A percentile compares a stretch with the other conserved stretches of the same genome.
Conservation (phyloP, 2,888 invertebrate species). For the Muscina levida region DNA sequence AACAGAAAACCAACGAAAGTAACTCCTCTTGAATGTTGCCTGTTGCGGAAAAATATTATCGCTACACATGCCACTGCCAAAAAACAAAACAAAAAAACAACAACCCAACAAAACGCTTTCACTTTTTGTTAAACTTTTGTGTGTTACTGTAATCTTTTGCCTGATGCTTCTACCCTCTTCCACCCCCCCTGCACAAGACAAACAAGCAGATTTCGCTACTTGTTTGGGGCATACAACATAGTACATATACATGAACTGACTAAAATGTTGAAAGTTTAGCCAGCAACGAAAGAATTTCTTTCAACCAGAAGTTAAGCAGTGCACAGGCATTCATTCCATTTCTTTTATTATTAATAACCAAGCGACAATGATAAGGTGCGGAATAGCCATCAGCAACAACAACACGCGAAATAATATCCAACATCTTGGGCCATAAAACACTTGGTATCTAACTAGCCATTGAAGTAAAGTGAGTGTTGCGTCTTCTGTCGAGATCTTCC, state of each 20-base stretch:
- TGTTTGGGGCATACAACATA: too few relatives aligned
- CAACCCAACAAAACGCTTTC: constrained; percentile 64
- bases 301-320: constrained; percentile 7
- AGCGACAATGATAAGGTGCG: constrained; percentile 60
- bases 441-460: constrained; percentile 38
- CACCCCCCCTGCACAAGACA: too few relatives aligned
- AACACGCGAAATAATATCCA: background rate
- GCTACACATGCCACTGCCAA: constrained; percentile 59
- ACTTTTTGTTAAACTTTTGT: constrained; percentile 52
- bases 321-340: constrained; percentile 48
- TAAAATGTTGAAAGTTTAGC: constrained; percentile 45
- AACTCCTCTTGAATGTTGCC: constrained; percentile 27
- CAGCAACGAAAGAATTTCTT: constrained; percentile 47
- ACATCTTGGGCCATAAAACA: constrained; percentile 35
- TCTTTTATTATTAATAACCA: constrained; percentile 33
- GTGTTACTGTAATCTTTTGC: constrained; percentile 13
- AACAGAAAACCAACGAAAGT: constrained; percentile 5
- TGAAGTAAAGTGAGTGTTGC: constrained; percentile 22
- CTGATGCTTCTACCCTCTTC: too few relatives aligned
- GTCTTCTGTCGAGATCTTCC: constrained; percentile 32
- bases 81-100: too few relatives aligned
- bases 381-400: constrained; percentile 26
- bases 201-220: too few relatives aligned
- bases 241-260: background rate
- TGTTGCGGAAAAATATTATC: constrained; percentile 47